Evolutionary conservation across 2,888 invertebrate genomes (phyloP), one percentile per base, ranked within the genome.

Genomic region (Patella depressa): DNA sequence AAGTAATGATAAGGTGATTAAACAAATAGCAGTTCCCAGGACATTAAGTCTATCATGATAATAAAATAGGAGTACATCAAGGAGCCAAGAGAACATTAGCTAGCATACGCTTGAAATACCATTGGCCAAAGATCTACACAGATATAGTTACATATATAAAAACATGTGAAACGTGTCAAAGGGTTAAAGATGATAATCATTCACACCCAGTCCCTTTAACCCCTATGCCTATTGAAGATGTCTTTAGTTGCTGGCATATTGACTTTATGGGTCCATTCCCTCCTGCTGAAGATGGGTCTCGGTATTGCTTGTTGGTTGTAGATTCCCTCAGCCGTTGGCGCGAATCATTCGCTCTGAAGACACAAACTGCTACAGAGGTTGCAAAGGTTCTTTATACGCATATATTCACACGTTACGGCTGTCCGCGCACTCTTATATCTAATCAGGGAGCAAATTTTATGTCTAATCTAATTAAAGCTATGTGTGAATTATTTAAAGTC

Each of bases 21-120:
- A 73, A 55, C 78, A 78, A 54, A 15, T 80, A 15, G 81, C 77
- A 15, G 72, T 81, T 12, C 83, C 83, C 15, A 24, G 15, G 4
- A 14, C 72, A 2, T 29, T 80, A 4, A 55, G 78, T 15, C 57
- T 83, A 80, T 73, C 80, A 80, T 77, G 79, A 82, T 45, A 53
- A 73, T 2, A 19, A 73, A 29, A 71, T 73, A 72, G 75, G 75
- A 74, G 81, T 79, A 7, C 80, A 80, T 81, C 24, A 24, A 24
- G 24, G 24, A 24, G 24, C 24, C 1, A 1, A 24, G 1, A 24
- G 24, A 24, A 24, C 24, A 24, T 24, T 24, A 24, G 24, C 24
- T 24, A 24, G 24, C 24, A 24, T 24, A 24, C 24, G 24, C 24
- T 24, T 24, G 24, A 24, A 24, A 24, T 24, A 79, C 72, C 74